Conservation (phyloP, 2,888 invertebrate genomes). For the Meteorus cinctellus region DNA sequence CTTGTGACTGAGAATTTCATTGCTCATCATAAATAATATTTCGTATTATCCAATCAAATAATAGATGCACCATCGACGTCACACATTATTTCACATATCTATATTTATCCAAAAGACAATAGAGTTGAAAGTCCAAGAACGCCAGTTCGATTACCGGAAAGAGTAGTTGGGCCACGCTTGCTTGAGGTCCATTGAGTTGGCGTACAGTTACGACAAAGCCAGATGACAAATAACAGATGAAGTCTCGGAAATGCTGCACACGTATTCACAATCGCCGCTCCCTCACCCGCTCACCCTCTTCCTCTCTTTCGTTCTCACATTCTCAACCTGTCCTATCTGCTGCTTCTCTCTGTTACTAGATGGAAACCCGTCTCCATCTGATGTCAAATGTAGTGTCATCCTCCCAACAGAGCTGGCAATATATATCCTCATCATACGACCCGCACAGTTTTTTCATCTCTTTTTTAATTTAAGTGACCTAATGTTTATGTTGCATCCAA, state of each 20-base stretch:
- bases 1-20: background rate
- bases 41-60: background rate
- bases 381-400: conserved; percentile 15
- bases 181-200: conserved; percentile 63
- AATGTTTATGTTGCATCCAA: conserved; percentile 65
- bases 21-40: background rate
- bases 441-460: conserved; percentile 8
- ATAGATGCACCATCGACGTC: background rate
- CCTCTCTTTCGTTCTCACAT: conserved; percentile 26
- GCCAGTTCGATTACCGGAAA: conserved; percentile 61
- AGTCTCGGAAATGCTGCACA: conserved; percentile 63
- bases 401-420: background rate
- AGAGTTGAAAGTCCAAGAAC: conserved; percentile 48
- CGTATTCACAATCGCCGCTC: conserved; percentile 53
- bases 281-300: conserved; percentile 25
- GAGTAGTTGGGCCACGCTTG: conserved; percentile 64
- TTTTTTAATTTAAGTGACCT: conserved; percentile 61
- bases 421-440: background rate
- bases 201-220: conserved; percentile 61
- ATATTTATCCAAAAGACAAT: conserved; percentile 3
- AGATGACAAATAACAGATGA: conserved; percentile 67
- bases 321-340: conserved; percentile 27
- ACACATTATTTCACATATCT: background rate
- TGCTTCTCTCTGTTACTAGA: conserved; percentile 34
- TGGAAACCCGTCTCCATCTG: background rate